A percentile compares a stretch with the other conserved stretches of the same genome.
These are phyloP conservation scores for Chalcosyrphus nemorum DNA, from an alignment of 2,888 invertebrate species.

Conservation along the genomic window DNA sequence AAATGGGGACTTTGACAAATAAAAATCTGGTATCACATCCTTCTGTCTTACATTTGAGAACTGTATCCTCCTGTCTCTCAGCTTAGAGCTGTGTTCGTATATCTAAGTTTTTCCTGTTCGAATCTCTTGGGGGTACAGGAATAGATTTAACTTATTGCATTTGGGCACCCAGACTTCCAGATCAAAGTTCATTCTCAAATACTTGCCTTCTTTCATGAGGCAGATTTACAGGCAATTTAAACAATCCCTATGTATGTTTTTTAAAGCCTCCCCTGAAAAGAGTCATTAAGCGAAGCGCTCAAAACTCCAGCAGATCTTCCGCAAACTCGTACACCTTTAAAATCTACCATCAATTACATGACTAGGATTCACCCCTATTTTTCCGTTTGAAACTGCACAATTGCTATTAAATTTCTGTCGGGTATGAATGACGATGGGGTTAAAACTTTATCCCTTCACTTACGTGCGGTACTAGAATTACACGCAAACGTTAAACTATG, in stretches of 20 bases:
- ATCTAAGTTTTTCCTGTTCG: too few relatives aligned
- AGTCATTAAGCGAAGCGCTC: conserved; percentile 12
- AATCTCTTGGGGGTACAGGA: too few relatives aligned
- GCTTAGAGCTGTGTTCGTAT: too few relatives aligned
- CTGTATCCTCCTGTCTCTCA: too few relatives aligned
- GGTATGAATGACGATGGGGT: neutral
- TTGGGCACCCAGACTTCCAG: too few relatives aligned
- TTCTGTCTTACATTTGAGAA: too few relatives aligned
- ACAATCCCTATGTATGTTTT: neutral
- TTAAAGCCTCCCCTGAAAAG: conserved; percentile 2
- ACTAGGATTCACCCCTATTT: conserved; percentile 39
- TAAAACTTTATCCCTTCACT: conserved; percentile 37
- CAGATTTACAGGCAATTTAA: conserved; percentile 22
- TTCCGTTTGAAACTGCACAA: conserved; percentile 24
- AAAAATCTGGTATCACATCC: too few relatives aligned
- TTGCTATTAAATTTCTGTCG: conserved; percentile 44
- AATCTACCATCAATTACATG: conserved; percentile 31
- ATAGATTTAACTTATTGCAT: too few relatives aligned
- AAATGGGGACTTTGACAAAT: too few relatives aligned
- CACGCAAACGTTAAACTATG: conserved; percentile 35
- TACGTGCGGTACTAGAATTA: conserved; percentile 40
- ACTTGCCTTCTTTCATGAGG: too few relatives aligned
- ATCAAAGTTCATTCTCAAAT: too few relatives aligned
- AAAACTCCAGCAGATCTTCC: conserved; percentile 5
- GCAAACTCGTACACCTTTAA: neutral